A percentile compares a stretch with the other conserved stretches of the same genome.
Evolutionary conservation across 2,888 invertebrate genomes (phyloP).

Genomic region (Dione vanillae): DNA sequence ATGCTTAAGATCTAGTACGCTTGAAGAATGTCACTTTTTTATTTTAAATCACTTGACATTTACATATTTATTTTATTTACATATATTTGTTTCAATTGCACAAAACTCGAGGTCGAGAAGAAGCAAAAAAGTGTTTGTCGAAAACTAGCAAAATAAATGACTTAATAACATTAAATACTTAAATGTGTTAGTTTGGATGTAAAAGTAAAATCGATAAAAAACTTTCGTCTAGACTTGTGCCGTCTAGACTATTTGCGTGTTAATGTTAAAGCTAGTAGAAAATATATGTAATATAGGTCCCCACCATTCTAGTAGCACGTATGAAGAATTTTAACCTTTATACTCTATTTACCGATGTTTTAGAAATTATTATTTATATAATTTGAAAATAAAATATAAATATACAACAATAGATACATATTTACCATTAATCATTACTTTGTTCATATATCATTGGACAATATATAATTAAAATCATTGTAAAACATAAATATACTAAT

Average conservation of each 20-base stretch:
- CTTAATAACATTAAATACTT: neutral
- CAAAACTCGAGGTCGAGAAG: too few relatives aligned
- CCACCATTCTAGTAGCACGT: neutral
- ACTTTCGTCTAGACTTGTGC: constrained; percentile 18
- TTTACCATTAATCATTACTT: too few relatives aligned
- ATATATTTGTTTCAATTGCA: too few relatives aligned
- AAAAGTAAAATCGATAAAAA: constrained; percentile 17
- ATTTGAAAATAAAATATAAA: too few relatives aligned
- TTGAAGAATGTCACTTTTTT: neutral
- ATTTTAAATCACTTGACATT: neutral
- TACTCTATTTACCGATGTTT: too few relatives aligned
- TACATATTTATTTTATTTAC: too few relatives aligned
- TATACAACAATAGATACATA: too few relatives aligned
- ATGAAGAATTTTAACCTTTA: too few relatives aligned
- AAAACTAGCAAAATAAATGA: neutral
- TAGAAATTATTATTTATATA: too few relatives aligned
- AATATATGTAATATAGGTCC: neutral
- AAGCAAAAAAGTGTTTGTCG: too few relatives aligned
- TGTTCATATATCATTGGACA: neutral
- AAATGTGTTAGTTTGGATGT: constrained; percentile 6
- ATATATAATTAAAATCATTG: neutral
- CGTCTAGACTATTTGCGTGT: constrained; percentile 26
- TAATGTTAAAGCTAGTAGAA: neutral
- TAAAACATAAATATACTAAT: too few relatives aligned
- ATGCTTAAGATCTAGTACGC: neutral